Evolutionary conservation across 2,113 vertebrate species (phyloP).

Genomic region (Myrmophylax atrothorax): DNA sequence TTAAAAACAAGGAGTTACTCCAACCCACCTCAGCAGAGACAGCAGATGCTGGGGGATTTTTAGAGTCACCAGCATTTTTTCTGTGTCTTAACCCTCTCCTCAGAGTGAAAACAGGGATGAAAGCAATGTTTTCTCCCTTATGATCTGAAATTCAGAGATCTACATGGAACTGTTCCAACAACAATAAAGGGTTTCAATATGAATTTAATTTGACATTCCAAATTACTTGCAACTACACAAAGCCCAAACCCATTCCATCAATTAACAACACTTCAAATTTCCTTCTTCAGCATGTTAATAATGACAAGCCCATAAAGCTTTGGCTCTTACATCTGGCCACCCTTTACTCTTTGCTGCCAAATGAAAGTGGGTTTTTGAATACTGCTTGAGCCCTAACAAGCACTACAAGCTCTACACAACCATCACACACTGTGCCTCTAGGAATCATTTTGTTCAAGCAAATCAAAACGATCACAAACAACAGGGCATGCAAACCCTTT

Average conservation of each 20-base stretch:
- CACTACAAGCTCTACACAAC: neutral
- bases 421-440: neutral
- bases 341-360: neutral
- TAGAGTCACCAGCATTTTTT: neutral
- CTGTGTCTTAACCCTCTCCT: neutral
- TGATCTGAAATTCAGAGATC: neutral
- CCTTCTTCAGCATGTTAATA: neutral
- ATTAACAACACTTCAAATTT: neutral
- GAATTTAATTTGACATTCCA: neutral
- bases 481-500: neutral
- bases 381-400: neutral
- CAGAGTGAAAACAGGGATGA: neutral
- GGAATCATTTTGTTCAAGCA: neutral
- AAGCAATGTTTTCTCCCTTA: neutral
- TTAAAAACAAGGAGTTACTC: slow-evolving; percentile 2
- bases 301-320: neutral
- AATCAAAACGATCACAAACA: neutral
- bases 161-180: neutral
- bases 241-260: neutral
- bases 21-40: neutral
- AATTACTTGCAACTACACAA: neutral
- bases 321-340: neutral
- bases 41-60: slow-evolving; percentile 38
- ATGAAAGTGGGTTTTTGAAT: neutral
- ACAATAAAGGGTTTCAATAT: neutral